Evolutionary conservation across 2,797 vertebrate species (phyloP), one percentile per base, ranked within the genome.

Genomic region (Hozukius guyotensis): DNA sequence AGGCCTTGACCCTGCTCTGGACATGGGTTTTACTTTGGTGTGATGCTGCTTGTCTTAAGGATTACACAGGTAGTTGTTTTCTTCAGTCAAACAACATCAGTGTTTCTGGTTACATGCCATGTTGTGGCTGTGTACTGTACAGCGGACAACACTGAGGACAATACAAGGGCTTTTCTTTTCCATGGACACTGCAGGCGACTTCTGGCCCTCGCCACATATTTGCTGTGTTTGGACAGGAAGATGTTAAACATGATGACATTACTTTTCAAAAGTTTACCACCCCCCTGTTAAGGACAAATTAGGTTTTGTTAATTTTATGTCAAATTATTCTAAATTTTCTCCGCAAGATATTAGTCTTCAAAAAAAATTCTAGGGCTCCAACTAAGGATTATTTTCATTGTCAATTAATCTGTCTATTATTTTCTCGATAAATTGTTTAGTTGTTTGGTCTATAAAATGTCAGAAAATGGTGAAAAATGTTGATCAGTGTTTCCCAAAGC

Each of bases 41-140:
- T 4, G 27, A 77, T 27, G 24, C 38, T n/a, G n/a, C 52, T 71
- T 55, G 56, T 29, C n/a, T 59, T 84, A 66, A 31, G 34, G 27
- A 56, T 82, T 56, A 71, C n/a, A 74, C 38, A 77, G n/a, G 32
- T 13, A n/a, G 29, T 13, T 68, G 56, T 72, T 68, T 53, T 42
- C 42, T 75, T 56, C 29, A 60, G 61, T 42, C 55, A 61, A 71
- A 60, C 46, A 57, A 49, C 61, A 38, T 36, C 1, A 42, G 75
- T 8, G 68, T 4, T n/a, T 52, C 46, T 52, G 46, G 42, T 73
- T 46, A 57, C 49, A 49, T 34, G 38, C n/a, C 1, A 7, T 67
- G 46, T 36, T 79, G 46, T 34, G 62, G 52, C 62, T 57, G 18
- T 25, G 55, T 8, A 55, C 64, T 49, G 25, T 31, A 60, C 56